Evolutionary conservation across 2,113 vertebrate species (phyloP), one percentile per base, ranked within the genome.

Genomic region (Beaufortia kweichowensis): DNA sequence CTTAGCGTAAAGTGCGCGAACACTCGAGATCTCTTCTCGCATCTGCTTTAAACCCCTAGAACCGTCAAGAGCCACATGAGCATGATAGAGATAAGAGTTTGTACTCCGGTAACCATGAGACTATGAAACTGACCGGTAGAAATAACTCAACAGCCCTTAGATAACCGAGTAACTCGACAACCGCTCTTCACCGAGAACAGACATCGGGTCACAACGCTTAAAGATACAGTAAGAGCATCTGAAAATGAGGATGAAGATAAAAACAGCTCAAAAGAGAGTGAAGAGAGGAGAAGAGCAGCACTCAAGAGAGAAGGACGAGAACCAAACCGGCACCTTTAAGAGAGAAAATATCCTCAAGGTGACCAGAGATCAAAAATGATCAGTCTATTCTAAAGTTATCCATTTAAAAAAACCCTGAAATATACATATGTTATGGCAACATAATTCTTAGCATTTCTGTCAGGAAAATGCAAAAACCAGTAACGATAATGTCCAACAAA

Each of bases 81-180:
- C 68, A 29, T 15, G 33, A 57, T 31, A 6, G 39, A 48, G 35
- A 21, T 14, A 23, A 24, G 68, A 71, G 39, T 57, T 43, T 6
- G 6, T 2, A 43, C 55, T 24, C 26, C 29, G 9, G 39, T 43
- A 10, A 46, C 35, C 24, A 56, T 15, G 39, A 74, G 56, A 23
- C 53, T 59, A 23, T 46, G 21, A 72, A 72, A 59, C 39, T 48
- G 70, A 74, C 70, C 29, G 53, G 41, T 17, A 31, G 41, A 60
- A 17, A 57, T 12, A 69, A 21, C 48, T 56, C n/a, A 70, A 31
- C 10, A 68, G 48, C 15, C n/a, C n/a, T n/a, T n/a, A n/a, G n/a
- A n/a, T n/a, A n/a, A n/a, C n/a, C n/a, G n/a, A n/a, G n/a, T 12
- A 69, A 21, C 48, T 56, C n/a, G 56, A 31, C 10, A 68, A 31